phyloP scores from a whole-genome alignment of 2,797 vertebrate species.

The Hippopotamyrus pictus region DNA sequence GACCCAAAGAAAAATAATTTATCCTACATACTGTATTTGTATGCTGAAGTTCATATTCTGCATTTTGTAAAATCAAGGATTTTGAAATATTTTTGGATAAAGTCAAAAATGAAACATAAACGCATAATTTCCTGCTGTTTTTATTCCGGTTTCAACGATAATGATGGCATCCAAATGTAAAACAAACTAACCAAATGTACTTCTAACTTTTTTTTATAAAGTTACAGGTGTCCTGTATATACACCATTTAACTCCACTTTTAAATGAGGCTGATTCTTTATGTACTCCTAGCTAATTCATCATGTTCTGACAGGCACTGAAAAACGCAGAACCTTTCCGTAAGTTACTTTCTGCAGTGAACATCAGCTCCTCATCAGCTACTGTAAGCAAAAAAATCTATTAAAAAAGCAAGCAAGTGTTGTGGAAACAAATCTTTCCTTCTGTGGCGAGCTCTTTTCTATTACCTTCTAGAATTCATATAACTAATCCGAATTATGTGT shows the following conservation, averaged over 20 bases:
- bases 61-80: neutral
- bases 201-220: neutral
- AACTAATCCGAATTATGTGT: neutral
- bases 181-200: neutral
- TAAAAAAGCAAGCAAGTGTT: neutral
- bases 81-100: neutral
- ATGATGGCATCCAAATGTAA: neutral
- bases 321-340: neutral
- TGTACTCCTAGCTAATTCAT: neutral
- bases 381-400: neutral
- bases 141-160: neutral
- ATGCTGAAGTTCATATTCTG: neutral
- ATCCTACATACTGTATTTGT: neutral
- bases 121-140: neutral
- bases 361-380: neutral
- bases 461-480: neutral
- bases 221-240: neutral
- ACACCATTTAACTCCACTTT: neutral
- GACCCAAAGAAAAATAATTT: neutral
- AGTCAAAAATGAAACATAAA: neutral
- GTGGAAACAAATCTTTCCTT: neutral
- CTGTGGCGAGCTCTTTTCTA: neutral
- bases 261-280: conserved; percentile 3
- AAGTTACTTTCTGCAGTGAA: neutral
- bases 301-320: neutral